phyloP scores from a whole-genome alignment of 2,113 vertebrate genomes.

The Tragelaphus strepsiceros region DNA sequence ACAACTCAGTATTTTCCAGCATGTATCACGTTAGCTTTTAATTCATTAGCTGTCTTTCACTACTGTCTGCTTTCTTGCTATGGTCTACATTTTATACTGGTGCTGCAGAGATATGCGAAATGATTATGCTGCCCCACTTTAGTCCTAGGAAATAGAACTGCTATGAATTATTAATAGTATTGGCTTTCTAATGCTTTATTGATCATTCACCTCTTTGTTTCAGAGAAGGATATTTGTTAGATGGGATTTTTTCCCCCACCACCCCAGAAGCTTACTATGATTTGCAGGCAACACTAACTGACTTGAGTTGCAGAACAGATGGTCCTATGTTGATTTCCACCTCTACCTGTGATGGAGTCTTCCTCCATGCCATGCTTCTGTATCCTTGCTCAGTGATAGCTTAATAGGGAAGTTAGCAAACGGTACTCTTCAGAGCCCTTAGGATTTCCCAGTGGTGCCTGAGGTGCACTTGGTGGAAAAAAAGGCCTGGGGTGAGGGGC shows the following conservation, averaged over 20 bases:
- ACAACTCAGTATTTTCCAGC: slow-evolving; percentile 25
- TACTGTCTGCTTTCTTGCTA: slow-evolving; percentile 4
- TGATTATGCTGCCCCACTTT: slow-evolving; percentile 18
- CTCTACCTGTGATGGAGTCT: not conserved
- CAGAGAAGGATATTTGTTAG: slow-evolving; percentile 44
- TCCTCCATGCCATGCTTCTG: not conserved
- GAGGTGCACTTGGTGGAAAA: not conserved
- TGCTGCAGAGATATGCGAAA: not conserved
- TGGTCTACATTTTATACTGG: not conserved
- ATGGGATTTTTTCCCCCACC: slow-evolving; percentile 3
- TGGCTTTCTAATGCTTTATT: slow-evolving; percentile 53
- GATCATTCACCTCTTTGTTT: slow-evolving; percentile 42
- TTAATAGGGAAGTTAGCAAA: not conserved
- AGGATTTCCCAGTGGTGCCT: not conserved
- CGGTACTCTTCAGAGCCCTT: not conserved
- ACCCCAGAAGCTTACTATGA: not conserved
- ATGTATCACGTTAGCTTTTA: slow-evolving; percentile 13
- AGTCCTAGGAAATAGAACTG: slow-evolving; percentile 57
- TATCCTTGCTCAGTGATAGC: not conserved
- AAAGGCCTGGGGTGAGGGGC: not conserved
- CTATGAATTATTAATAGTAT: slow-evolving; percentile 69
- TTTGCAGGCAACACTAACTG: slow-evolving; percentile 11
- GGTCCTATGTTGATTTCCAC: not conserved
- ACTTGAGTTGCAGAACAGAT: slow-evolving; percentile 1
- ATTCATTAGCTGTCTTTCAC: slow-evolving; percentile 27